Evolutionary conservation across 1,140 invertebrate species (phyloP).

Genomic region (Phocides pigmalion): DNA sequence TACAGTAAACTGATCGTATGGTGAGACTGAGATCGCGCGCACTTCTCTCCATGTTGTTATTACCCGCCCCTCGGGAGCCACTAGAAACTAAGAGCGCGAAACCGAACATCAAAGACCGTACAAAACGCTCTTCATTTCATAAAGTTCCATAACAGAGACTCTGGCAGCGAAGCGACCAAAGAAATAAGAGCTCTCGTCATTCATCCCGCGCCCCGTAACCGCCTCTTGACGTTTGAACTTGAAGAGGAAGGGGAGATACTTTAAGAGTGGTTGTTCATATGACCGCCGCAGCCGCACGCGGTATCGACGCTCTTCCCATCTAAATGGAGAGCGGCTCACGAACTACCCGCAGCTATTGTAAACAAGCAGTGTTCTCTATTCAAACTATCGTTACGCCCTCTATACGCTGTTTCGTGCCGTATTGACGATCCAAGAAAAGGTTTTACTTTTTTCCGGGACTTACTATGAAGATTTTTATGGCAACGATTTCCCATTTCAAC

Average conservation of each 20-base stretch:
- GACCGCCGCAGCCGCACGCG: constrained; percentile 53
- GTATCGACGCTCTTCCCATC: constrained; percentile 66
- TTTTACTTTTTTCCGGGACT: constrained; percentile 45
- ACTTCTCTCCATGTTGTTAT: constrained; percentile 60
- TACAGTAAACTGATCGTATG: constrained; percentile 1
- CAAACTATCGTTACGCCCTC: constrained; percentile 68
- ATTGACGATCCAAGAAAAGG: constrained; percentile 61
- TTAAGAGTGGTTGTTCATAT: constrained; percentile 48
- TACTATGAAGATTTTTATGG: constrained; percentile 43
- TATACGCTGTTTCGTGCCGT: constrained; percentile 54
- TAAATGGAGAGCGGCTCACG: constrained; percentile 62
- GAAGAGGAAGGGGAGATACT: constrained; percentile 44
- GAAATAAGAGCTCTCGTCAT: constrained; percentile 47
- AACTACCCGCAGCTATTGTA: constrained; percentile 70
- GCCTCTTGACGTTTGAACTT: constrained; percentile 32
- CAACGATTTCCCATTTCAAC: not conserved
- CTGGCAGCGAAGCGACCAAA: constrained; percentile 51
- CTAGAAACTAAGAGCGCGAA: constrained; percentile 62
- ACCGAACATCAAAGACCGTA: constrained; percentile 72
- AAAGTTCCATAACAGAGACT: constrained; percentile 65
- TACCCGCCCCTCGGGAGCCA: constrained; percentile 54
- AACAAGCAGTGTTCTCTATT: constrained; percentile 68
- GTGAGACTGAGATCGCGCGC: constrained; percentile 39
- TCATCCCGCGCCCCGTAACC: constrained; percentile 36
- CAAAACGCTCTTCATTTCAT: constrained; percentile 73